Conservation (phyloP, 2,888 invertebrate genomes). For the Perizoma affinitatum region DNA sequence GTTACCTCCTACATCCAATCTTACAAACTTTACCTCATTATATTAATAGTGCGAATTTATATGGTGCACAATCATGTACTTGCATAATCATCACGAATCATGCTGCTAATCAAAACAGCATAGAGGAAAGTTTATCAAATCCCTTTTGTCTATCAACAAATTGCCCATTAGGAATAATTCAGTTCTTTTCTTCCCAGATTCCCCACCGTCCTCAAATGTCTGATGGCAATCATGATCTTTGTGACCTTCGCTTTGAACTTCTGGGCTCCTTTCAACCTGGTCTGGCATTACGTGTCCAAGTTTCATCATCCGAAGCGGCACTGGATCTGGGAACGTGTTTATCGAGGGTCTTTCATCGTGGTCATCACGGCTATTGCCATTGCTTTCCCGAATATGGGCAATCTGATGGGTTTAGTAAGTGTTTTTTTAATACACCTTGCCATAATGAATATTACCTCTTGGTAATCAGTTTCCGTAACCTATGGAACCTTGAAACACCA, state of each 20-base stretch:
- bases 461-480: too few species aligned
- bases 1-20: too few species aligned
- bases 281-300: conserved; percentile 70
- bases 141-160: too few species aligned
- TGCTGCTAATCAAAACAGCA: too few species aligned
- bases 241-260: conserved; percentile 75
- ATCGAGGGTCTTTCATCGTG: conserved; percentile 60
- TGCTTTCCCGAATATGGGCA: conserved; percentile 74
- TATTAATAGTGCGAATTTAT: too few species aligned
- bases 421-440: background rate
- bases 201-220: conserved; percentile 65
- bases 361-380: conserved; percentile 66
- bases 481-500: too few species aligned
- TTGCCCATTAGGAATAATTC: too few species aligned
- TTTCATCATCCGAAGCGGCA: conserved; percentile 59
- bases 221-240: conserved; percentile 77
- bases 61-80: too few species aligned
- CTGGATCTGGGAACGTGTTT: conserved; percentile 74
- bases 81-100: too few species aligned
- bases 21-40: too few species aligned
- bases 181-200: conserved; percentile 53
- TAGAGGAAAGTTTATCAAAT: too few species aligned
- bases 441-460: too few species aligned
- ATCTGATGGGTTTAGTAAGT: conserved; percentile 75
- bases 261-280: conserved; percentile 77